Evolutionary conservation across 2,113 vertebrate species (phyloP), one percentile per base, ranked within the genome.

Genomic region (Mystacornis crossleyi): DNA sequence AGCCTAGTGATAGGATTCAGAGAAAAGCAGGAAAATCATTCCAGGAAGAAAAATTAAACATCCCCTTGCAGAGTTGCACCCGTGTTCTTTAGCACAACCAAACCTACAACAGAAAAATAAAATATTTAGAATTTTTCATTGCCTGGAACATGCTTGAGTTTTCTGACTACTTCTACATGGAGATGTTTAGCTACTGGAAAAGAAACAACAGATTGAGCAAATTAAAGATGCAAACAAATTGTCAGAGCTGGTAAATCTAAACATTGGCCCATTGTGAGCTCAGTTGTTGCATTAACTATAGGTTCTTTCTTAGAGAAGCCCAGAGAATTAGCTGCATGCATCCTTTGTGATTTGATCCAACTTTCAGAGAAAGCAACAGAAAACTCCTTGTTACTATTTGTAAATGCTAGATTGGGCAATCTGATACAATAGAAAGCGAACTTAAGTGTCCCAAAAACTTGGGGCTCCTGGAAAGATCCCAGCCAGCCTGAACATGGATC

Each of bases 201-300:
- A 90, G 66, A 93, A 95, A 96, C 88, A 96, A 93, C 92, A 94
- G 85, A 91, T 66, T 90, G 91, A 93, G 31, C 66, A 95, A 95
- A 96, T 96, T 96, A 90, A 95, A 96, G 84, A 90, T 95, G 84
- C 90, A 94, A 94, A 89, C 70, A 96, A 94, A 50, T 96, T 96
- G 66, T 89, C 91, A 88, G 47, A 36, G 53, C 62, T 93, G 81
- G 91, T 80, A 86, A 82, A 94, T 91, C 91, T 94, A 95, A 96
- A 82, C 24, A 80, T 55, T 94, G 86, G 70, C 73, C 89, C 70
- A 75, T 57, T 81, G n/a, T 60, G 83, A 65, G 51, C 74, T 91
- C 47, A 60, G 14, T 85, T 70, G 54, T 33, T 80, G 17, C n/a
- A 57, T 71, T 69, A 50, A 43, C 91, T 89, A 31, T 25, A 77